These are phyloP conservation scores for Bradypodion pumilum DNA, from an alignment of 2,797 vertebrate genomes.

Conservation along the genomic window DNA sequence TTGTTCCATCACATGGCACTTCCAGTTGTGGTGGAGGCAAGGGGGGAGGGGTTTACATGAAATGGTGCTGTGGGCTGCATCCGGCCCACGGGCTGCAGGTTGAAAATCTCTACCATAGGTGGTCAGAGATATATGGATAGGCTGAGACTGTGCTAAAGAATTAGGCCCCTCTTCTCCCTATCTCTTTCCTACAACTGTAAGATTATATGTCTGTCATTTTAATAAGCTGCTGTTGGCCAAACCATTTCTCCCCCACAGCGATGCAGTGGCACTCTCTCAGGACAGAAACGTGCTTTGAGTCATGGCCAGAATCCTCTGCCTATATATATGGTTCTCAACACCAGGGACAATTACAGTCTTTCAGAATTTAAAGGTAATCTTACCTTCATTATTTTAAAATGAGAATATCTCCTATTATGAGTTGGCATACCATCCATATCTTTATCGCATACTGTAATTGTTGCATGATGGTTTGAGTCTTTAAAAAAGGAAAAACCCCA, in stretches of 20 bases:
- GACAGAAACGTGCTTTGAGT: conserved; percentile 70
- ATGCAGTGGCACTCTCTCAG: conserved; percentile 74
- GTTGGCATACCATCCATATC: background rate
- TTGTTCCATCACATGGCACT: no score
- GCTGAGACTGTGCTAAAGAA: background rate
- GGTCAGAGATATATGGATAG: background rate
- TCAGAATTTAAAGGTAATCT: conserved; percentile 70
- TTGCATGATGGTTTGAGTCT: background rate
- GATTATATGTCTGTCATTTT: background rate
- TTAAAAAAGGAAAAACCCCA: background rate
- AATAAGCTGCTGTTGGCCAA: background rate
- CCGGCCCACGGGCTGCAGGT: no score
- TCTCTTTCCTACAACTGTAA: background rate
- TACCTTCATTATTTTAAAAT: background rate
- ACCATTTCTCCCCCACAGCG: conserved; percentile 53
- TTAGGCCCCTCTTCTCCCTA: background rate
- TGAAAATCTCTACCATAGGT: no score
- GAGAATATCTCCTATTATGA: background rate
- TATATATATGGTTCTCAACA: conserved; percentile 79
- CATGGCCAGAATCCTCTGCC: conserved; percentile 79
- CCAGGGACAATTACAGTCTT: conserved; percentile 73
- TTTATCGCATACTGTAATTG: background rate
- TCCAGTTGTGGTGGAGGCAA: no score
- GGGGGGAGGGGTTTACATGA: no score
- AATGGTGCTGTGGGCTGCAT: no score